Conservation (phyloP, 1,140 invertebrate species). For the Adelges cooleyi region DNA sequence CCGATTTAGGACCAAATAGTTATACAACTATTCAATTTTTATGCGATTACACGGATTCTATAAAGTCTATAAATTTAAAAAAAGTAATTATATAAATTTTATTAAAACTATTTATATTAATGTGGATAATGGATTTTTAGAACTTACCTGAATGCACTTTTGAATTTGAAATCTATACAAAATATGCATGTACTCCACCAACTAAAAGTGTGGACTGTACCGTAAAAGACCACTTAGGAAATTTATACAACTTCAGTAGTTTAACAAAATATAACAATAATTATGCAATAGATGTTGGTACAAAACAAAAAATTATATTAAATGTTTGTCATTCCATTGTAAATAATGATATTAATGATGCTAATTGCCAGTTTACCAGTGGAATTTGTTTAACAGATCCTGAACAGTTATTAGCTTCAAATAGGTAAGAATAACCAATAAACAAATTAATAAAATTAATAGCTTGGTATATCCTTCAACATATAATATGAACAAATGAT, state of each 20-base stretch:
- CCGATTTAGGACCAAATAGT: neutral
- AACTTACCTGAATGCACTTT: neutral
- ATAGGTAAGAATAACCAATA: neutral
- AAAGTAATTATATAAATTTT: neutral
- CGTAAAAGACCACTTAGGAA: neutral
- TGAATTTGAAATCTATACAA: neutral
- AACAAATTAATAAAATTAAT: too few relatives aligned
- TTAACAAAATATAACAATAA: neutral
- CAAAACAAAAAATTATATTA: neutral
- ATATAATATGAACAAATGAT: too few relatives aligned
- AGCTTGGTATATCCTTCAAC: too few relatives aligned
- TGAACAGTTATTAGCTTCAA: neutral
- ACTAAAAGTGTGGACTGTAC: neutral
- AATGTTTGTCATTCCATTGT: conserved; percentile 22
- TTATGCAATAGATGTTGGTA: neutral
- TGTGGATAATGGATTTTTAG: neutral
- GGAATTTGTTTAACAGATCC: conserved; percentile 10
- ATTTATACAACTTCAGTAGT: neutral
- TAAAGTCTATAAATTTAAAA: neutral
- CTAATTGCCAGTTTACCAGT: neutral
- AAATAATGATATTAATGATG: conserved; percentile 6
- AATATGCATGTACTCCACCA: neutral
- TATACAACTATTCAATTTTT: neutral
- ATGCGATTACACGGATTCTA: neutral
- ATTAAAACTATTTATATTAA: neutral